phyloP scores from a whole-genome alignment of 2,113 vertebrate genomes.

The Phalacrocorax carbo region DNA sequence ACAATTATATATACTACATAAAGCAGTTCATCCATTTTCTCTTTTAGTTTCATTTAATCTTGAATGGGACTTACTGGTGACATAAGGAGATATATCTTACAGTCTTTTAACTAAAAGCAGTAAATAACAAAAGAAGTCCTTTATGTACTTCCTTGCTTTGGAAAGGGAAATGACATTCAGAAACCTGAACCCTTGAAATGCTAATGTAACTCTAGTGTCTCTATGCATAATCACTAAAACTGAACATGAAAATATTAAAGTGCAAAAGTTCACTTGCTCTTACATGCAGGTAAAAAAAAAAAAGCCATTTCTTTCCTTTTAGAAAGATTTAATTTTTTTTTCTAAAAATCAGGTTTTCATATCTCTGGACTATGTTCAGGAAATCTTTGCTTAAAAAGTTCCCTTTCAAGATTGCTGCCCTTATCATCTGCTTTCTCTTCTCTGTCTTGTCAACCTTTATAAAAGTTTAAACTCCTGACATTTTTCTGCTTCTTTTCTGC shows the following conservation, averaged over 20 bases:
- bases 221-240: neutral
- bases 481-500: neutral
- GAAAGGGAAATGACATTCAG: neutral
- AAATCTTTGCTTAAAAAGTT: neutral
- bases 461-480: constrained; percentile 11
- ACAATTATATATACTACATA: neutral
- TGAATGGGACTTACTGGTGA: neutral
- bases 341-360: neutral
- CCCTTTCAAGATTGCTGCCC: neutral
- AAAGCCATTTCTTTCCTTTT: neutral
- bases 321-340: neutral
- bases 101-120: neutral
- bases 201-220: neutral
- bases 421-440: neutral
- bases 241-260: neutral
- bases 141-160: neutral
- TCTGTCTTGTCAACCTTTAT: neutral
- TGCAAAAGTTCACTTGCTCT: neutral
- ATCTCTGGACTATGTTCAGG: neutral
- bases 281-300: neutral
- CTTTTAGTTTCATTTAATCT: neutral
- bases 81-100: neutral
- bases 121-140: neutral
- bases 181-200: neutral
- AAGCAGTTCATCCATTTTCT: neutral